These are phyloP conservation scores for Anthophora plumipes DNA, from an alignment of 2,888 invertebrate species.

Conservation along the genomic window DNA sequence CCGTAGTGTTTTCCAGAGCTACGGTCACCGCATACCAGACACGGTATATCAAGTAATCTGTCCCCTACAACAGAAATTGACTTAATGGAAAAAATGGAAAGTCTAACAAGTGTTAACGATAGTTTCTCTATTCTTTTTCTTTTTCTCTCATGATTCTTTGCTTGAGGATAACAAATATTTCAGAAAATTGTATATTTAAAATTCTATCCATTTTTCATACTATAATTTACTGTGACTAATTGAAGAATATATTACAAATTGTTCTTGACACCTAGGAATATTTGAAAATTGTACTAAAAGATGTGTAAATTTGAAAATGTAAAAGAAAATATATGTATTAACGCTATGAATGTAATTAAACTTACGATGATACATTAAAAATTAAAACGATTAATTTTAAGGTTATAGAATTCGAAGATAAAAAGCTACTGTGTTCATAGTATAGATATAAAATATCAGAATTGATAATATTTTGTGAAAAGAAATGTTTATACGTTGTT, in stretches of 20 bases:
- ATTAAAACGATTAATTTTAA: no score
- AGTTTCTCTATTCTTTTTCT: no score
- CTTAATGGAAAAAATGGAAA: conserved; percentile 28
- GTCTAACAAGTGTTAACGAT: neutral
- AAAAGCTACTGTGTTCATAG: no score
- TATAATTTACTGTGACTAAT: neutral
- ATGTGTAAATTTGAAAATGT: neutral
- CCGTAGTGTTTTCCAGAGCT: conserved; percentile 99
- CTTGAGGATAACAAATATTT: neutral
- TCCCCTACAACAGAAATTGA: conserved; percentile 89
- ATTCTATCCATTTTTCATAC: no score
- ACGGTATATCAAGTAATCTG: conserved; percentile 98
- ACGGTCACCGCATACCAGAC: conserved; percentile 99
- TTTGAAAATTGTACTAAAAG: neutral
- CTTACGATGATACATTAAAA: no score
- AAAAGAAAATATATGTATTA: no score
- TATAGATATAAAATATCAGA: no score
- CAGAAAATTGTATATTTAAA: neutral
- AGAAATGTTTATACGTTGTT: no score
- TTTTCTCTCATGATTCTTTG: neutral
- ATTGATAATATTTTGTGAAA: no score
- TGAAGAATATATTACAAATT: neutral
- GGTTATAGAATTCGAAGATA: no score
- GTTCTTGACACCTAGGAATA: neutral
- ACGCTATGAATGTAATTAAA: no score